phyloP scores from a whole-genome alignment of 2,797 vertebrate genomes.

The Sebastes diaconus region DNA sequence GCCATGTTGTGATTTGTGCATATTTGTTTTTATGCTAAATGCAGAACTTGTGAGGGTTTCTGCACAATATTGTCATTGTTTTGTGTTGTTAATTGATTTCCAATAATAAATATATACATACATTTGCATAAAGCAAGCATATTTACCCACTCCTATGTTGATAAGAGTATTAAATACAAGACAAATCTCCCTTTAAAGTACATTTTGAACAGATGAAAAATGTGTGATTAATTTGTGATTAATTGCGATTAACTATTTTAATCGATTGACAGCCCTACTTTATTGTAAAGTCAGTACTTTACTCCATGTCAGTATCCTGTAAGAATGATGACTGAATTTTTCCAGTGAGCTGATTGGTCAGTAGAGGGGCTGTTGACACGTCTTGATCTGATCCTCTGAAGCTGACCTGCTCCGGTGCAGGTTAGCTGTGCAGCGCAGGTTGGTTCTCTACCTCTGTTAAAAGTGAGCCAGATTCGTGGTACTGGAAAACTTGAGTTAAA shows the following conservation, averaged over 20 bases:
- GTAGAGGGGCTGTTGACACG: not conserved
- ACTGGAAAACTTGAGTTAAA: not conserved
- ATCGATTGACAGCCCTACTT: not conserved
- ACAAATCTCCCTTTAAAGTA: not conserved
- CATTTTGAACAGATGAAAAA: too few species aligned
- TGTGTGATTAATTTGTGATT: too few species aligned
- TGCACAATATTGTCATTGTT: too few species aligned
- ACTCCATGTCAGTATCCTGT: not conserved
- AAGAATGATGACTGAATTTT: not conserved
- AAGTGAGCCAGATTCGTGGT: not conserved
- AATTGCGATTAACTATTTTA: too few species aligned
- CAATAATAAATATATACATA: too few species aligned
- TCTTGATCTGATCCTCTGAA: not conserved
- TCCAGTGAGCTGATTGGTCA: not conserved
- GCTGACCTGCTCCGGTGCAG: not conserved
- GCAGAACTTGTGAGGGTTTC: too few species aligned
- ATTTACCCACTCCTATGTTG: too few species aligned
- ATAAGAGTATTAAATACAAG: too few species aligned
- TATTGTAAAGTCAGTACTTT: not conserved
- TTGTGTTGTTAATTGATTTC: too few species aligned
- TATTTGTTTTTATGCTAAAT: too few species aligned
- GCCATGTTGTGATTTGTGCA: too few species aligned
- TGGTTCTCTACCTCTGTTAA: not conserved
- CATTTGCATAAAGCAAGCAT: too few species aligned
- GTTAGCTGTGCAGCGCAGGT: not conserved